phyloP scores from a whole-genome alignment of 2,888 invertebrate species.

The Phortica okadai region DNA sequence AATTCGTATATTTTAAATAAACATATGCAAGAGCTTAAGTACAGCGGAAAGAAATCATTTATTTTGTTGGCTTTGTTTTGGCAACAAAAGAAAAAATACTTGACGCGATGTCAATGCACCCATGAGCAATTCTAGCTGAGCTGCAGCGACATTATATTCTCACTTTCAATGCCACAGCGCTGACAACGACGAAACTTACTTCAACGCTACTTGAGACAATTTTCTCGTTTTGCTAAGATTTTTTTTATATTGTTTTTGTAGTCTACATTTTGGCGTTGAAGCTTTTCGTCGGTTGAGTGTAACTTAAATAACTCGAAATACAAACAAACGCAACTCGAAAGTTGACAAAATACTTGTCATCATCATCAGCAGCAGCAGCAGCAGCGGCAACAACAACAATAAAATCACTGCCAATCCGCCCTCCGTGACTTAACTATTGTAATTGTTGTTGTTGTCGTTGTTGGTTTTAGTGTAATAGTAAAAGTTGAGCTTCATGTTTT shows the following conservation, averaged over 20 bases:
- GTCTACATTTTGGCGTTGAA: background rate
- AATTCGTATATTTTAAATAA: background rate
- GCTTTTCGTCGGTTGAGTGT: slow-evolving; percentile 44
- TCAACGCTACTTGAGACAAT: slow-evolving; percentile 43
- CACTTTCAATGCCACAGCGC: slow-evolving; percentile 46
- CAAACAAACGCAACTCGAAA: slow-evolving; percentile 54
- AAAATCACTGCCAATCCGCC: slow-evolving; percentile 42
- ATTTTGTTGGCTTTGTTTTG: background rate
- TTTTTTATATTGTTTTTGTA: background rate
- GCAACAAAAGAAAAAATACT: background rate
- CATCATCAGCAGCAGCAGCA: slow-evolving; percentile 4
- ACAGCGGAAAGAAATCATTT: background rate
- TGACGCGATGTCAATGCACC: slow-evolving; percentile 39
- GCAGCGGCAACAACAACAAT: background rate
- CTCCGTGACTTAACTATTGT: slow-evolving; percentile 32
- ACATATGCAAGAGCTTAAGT: background rate
- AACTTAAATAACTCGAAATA: slow-evolving; percentile 54
- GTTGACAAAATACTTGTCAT: slow-evolving; percentile 69
- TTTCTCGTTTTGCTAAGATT: slow-evolving; percentile 15
- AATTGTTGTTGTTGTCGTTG: slow-evolving; percentile 48
- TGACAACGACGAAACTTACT: slow-evolving; percentile 37
- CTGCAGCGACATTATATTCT: slow-evolving; percentile 38
- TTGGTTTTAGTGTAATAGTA: slow-evolving; percentile 12
- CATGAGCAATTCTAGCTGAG: background rate
- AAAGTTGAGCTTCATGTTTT: slow-evolving; percentile 50